Base-by-base conservation (phyloP, 1,140 invertebrate genomes). In the Metaphire vulgaris region DNA sequence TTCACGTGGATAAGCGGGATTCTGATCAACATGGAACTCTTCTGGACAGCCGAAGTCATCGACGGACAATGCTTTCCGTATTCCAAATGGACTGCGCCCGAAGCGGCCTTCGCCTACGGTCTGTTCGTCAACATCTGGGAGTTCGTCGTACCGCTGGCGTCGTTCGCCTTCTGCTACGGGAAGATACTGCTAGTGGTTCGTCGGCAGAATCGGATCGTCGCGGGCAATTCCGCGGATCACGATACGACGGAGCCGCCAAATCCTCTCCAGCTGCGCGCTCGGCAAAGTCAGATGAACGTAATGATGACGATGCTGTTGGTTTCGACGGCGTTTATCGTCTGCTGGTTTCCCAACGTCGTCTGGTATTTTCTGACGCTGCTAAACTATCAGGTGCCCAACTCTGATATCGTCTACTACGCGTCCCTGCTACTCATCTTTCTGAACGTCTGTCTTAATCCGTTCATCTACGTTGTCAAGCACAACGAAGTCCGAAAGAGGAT, bases 361-460 rank as follows among this genome's bases (percentile, higher is more conserved):
- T 68, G 30, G 56, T 68, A 33, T 33, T n/a, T 69, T 21, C 74
- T 75, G 21, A 67, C 29, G 30, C 29, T 33, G 29, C 21, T 75
- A 30, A 65, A 65, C 29, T 69, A 75, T 68, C 56, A 0, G 64
- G 66, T 68, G 21, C 56, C 67, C 14, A 67, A 67, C 74, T 21
- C 28, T 26, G 67, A 65, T 1, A 16, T 30, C 0, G 65, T 75
- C 67, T 75, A 75, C 31, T 65, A 75, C 31, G 65, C 67, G 26
- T 67, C 74, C 26, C 56, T 75, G 14, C 26, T 68, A 15, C 30
- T 68, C 65, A 66, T 34, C 26, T 75, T 75, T 41, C 15, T 31
- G 1, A 75, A 75, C 31, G 32, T 29, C 67, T 75, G 74, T 65
- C 12, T 75, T 1, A 75, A 75, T 32, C 74, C 74, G 67, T 69